Percentiles rank a stretch among this genome's conserved stretches.
Evolutionary conservation across 2,113 vertebrate genomes (phyloP).

Genomic region (Anser cygnoides): DNA sequence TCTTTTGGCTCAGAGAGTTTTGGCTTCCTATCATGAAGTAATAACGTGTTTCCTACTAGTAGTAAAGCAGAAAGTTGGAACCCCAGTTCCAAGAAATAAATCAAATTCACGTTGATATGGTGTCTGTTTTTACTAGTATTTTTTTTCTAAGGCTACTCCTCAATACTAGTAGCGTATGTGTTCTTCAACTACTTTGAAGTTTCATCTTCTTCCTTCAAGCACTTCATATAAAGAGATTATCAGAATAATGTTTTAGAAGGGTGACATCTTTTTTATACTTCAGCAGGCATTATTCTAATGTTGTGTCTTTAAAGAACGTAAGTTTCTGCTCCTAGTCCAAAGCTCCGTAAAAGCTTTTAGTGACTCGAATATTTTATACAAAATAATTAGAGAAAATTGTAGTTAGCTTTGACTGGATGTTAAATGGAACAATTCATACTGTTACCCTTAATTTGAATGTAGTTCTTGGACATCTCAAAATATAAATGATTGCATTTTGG

Average conservation of each 20-base stretch:
- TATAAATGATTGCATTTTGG: neutral
- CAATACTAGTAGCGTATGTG: neutral
- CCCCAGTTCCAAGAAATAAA: neutral
- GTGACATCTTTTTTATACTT: neutral
- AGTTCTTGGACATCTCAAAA: neutral
- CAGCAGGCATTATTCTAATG: neutral
- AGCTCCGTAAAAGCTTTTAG: neutral
- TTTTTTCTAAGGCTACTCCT: constrained; percentile 1
- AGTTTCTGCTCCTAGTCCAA: neutral
- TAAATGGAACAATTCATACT: neutral
- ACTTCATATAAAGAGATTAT: neutral
- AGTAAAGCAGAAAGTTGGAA: constrained; percentile 16
- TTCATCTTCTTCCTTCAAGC: neutral
- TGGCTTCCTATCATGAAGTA: neutral
- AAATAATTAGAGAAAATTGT: constrained; percentile 3
- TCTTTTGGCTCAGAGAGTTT: constrained; percentile 5
- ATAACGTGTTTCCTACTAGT: neutral
- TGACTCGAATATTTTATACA: neutral
- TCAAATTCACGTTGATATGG: neutral
- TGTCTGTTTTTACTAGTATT: neutral
- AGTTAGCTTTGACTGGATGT: neutral
- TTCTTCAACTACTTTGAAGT: neutral
- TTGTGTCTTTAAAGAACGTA: neutral
- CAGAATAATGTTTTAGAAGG: neutral
- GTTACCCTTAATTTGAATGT: neutral